phyloP scores from a whole-genome alignment of 2,797 vertebrate species.

The Denticeps clupeoides region DNA sequence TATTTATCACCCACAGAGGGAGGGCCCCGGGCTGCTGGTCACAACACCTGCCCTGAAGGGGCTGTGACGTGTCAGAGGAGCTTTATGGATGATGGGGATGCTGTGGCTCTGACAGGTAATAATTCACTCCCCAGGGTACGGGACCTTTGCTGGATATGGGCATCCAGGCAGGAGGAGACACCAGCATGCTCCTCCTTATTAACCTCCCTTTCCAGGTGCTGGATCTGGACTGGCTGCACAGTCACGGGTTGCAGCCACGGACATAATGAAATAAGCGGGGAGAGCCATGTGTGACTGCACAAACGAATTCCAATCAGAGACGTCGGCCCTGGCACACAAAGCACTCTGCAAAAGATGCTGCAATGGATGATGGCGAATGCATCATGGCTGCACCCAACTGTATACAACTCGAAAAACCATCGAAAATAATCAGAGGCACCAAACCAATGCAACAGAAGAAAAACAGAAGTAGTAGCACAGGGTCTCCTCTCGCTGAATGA shows the following conservation, averaged over 20 bases:
- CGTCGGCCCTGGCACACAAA: too few species aligned
- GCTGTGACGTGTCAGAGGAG: constrained; percentile 40
- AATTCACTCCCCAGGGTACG: constrained; percentile 60
- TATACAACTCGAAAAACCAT: too few species aligned
- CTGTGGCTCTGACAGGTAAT: constrained; percentile 57
- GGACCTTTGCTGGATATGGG: constrained; percentile 43
- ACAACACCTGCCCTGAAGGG: constrained; percentile 29
- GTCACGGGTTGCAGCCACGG: constrained; percentile 20
- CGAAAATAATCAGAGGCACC: too few species aligned
- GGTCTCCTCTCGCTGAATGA: constrained; percentile 33
- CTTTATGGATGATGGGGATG: constrained; percentile 54
- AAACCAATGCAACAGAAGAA: not conserved
- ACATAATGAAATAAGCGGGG: constrained; percentile 57
- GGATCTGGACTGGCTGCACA: constrained; percentile 17
- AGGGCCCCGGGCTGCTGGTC: constrained; percentile 47
- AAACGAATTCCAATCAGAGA: too few species aligned
- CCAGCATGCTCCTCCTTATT: constrained; percentile 1
- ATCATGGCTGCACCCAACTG: too few species aligned
- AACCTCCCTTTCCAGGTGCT: constrained; percentile 33
- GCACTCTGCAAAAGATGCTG: too few species aligned
- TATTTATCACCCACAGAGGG: constrained; percentile 33
- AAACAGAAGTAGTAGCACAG: not conserved
- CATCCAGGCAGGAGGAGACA: constrained; percentile 25
- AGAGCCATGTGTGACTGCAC: too few species aligned
- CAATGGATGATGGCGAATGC: too few species aligned